Evolutionary conservation across 2,888 invertebrate species (phyloP).

Genomic region (Andricus quercusramuli): DNA sequence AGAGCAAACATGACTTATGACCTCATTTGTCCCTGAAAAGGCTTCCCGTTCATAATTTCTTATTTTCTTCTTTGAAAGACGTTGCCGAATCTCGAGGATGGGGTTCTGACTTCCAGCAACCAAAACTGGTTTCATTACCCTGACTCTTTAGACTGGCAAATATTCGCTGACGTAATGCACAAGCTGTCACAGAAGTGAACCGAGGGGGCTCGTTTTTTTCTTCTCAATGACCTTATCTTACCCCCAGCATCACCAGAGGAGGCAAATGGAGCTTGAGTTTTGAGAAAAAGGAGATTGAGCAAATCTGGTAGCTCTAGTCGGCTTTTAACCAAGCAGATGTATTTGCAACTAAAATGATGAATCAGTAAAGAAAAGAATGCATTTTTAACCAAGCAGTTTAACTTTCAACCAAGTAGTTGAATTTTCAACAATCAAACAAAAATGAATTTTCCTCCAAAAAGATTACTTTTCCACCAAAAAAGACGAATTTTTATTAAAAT

Average conservation of each 20-base stretch:
- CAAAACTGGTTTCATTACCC: slow-evolving; percentile 58
- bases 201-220: slow-evolving; percentile 37
- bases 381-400: too few relatives aligned
- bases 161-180: slow-evolving; percentile 54
- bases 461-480: too few relatives aligned
- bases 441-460: too few relatives aligned
- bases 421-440: too few relatives aligned
- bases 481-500: too few relatives aligned
- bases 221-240: slow-evolving; percentile 26
- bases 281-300: slow-evolving; percentile 3
- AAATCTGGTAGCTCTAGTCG: background rate
- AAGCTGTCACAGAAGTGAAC: slow-evolving; percentile 36
- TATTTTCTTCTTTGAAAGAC: slow-evolving; percentile 27
- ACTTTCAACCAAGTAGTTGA: too few relatives aligned
- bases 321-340: background rate
- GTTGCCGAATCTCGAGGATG: slow-evolving; percentile 5
- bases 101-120: slow-evolving; percentile 50
- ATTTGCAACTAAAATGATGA: too few relatives aligned
- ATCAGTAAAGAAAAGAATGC: too few relatives aligned
- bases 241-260: slow-evolving; percentile 4
- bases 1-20: slow-evolving; percentile 38
- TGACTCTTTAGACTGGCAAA: slow-evolving; percentile 41
- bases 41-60: slow-evolving; percentile 35
- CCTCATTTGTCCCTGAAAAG: slow-evolving; percentile 36
- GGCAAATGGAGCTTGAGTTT: slow-evolving; percentile 29